These are phyloP conservation scores for Brachycybe producta DNA, from an alignment of 2,888 invertebrate genomes.

Conservation along the genomic window DNA sequence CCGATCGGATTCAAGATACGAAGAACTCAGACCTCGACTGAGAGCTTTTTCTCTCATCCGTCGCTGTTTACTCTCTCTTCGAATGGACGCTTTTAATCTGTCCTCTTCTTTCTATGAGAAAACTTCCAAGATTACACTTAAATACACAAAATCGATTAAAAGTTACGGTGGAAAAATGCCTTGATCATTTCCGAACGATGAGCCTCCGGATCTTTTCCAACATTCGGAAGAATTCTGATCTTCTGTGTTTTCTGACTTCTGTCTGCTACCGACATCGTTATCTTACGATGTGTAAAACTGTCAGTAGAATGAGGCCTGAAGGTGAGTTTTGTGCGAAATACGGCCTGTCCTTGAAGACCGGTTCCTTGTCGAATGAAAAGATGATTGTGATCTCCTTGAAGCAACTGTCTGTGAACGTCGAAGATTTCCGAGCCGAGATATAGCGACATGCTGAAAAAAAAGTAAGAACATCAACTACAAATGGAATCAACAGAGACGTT, in stretches of 20 bases:
- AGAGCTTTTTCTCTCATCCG: constrained; percentile 40
- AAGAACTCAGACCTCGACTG: constrained; percentile 38
- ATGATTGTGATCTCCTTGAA: constrained; percentile 94
- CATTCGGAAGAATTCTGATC: constrained; percentile 89
- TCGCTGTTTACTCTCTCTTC: constrained; percentile 50
- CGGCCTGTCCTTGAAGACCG: constrained; percentile 92
- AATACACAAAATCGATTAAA: not conserved
- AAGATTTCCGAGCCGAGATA: constrained; percentile 96
- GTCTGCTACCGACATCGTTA: constrained; percentile 94
- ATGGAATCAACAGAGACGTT: not conserved
- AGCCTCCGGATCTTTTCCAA: constrained; percentile 86
- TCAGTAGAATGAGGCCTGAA: constrained; percentile 98
- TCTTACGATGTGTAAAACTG: constrained; percentile 96
- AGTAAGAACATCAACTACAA: constrained; percentile 17
- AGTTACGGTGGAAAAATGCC: constrained; percentile 37
- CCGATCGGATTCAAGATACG: constrained; percentile 44
- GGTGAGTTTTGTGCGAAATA: constrained; percentile 89
- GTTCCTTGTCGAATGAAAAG: constrained; percentile 95
- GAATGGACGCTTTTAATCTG: constrained; percentile 74
- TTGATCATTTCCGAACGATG: constrained; percentile 81
- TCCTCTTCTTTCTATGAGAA: constrained; percentile 81
- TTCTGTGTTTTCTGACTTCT: constrained; percentile 83
- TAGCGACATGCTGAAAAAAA: constrained; percentile 63
- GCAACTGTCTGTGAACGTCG: constrained; percentile 87
- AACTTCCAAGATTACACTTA: not conserved